Evolutionary conservation across 2,113 vertebrate species (phyloP).

Genomic region (Xyliphius kryptos): DNA sequence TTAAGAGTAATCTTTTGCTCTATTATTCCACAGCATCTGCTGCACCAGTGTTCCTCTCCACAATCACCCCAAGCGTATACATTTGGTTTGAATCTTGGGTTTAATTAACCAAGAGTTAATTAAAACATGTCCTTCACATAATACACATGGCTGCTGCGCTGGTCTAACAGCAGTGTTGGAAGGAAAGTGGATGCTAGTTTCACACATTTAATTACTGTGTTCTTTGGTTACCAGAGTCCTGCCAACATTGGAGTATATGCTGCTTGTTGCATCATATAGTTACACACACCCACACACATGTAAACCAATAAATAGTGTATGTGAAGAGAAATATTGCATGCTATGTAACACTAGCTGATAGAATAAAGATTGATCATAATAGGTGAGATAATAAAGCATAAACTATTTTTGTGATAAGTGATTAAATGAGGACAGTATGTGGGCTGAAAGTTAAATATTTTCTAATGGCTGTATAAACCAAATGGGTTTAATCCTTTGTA

Average conservation of each 20-base stretch:
- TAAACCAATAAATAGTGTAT: neutral
- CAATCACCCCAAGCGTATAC: slow-evolving; percentile 11
- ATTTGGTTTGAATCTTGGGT: slow-evolving; percentile 11
- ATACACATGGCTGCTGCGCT: slow-evolving; percentile 5
- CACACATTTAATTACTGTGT: slow-evolving; percentile 20
- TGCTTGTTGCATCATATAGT: neutral
- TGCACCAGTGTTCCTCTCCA: neutral
- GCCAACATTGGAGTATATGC: slow-evolving; percentile 9
- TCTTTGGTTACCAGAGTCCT: slow-evolving; percentile 10
- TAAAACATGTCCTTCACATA: slow-evolving; percentile 18
- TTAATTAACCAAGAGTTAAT: slow-evolving; percentile 21
- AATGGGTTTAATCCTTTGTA: neutral
- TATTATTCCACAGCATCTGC: slow-evolving; percentile 8
- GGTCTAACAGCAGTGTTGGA: slow-evolving; percentile 12
- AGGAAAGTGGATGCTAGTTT: slow-evolving; percentile 9
- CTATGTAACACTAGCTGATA: neutral
- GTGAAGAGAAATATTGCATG: neutral
- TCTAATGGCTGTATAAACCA: neutral
- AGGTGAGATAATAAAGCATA: no score
- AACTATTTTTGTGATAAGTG: neutral
- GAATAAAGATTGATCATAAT: no score
- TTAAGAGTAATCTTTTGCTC: slow-evolving; percentile 1
- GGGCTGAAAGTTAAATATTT: neutral
- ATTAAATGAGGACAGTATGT: neutral
- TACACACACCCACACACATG: neutral